Evolutionary conservation across 2,113 vertebrate genomes (phyloP), one percentile per base, ranked within the genome.

Genomic region (Triplophysa dalaica): DNA sequence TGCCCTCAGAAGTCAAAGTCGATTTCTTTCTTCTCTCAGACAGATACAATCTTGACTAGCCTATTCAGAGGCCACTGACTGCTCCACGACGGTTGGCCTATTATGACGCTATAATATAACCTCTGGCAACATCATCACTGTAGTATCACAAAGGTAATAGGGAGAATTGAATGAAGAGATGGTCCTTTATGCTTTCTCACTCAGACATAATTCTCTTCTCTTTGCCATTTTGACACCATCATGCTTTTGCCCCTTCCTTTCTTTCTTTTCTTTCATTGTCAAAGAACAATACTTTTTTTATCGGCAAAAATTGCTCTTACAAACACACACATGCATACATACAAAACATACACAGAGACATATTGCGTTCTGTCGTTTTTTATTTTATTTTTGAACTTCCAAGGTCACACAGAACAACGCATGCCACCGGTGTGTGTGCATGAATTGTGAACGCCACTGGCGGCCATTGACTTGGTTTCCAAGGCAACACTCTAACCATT

Each of bases 401-500:
- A 98, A 99, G 97, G 97, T 97, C 95, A 96, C 92, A 93, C 90
- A 92, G 95, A 96, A 98, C 96, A 98, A 96, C 95, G 93, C 95
- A 94, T 90, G 95, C 95, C 92, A 96, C 95, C 95, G 95, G 96
- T 96, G 95, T 95, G 94, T 95, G 94, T 95, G 91, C 91, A 92
- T 95, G 93, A 97, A 95, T 94, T 89, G 87, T 90, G 90, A 95
- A 94, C 90, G 83, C 95, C 93, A 95, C 94, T 94, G 94, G 93
- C 93, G 92, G 91, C 94, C 94, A 93, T 94, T 90, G 94, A 95
- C 90, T 92, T 91, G 86, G 96, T 98, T 95, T 95, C 97, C 97
- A 89, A 94, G 95, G 96, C 94, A 98, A 98, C 96, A 88, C 93
- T 96, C 95, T 95, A 98, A 97, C 97, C 98, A 98, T 98, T 99